Percentiles rank a stretch among this genome's conserved stretches.
These are phyloP conservation scores for Lepidocolaptes lacrymiger DNA, from an alignment of 2,797 vertebrate genomes.

Conservation along the genomic window DNA sequence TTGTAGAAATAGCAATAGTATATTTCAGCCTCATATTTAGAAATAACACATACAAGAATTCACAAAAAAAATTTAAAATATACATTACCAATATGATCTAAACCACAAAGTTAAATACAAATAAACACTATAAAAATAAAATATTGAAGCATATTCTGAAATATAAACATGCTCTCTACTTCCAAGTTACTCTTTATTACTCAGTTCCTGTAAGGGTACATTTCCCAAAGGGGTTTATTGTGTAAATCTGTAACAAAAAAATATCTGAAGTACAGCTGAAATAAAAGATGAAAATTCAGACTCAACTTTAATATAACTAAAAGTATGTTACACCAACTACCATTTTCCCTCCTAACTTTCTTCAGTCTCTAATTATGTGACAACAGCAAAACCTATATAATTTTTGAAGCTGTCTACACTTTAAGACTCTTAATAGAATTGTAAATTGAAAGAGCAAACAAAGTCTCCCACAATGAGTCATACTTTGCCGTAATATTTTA, in stretches of 20 bases:
- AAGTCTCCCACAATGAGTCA: neutral
- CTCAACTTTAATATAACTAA: slow-evolving; percentile 5
- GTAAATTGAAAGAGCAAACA: slow-evolving; percentile 18
- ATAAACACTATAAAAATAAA: slow-evolving; percentile 53
- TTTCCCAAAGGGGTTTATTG: slow-evolving; percentile 54
- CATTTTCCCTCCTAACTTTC: neutral
- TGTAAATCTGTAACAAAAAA: slow-evolving; percentile 39
- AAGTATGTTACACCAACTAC: slow-evolving; percentile 10
- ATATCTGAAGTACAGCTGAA: slow-evolving; percentile 9
- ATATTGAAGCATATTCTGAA: slow-evolving; percentile 43
- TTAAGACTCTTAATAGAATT: slow-evolving; percentile 9
- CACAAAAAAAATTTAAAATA: slow-evolving; percentile 43
- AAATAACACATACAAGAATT: neutral
- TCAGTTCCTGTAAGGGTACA: slow-evolving; percentile 39
- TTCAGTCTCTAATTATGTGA: neutral
- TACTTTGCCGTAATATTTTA: neutral
- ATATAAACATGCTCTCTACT: slow-evolving; percentile 22
- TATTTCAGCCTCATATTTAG: slow-evolving; percentile 1
- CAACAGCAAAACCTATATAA: slow-evolving; percentile 14
- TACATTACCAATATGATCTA: neutral
- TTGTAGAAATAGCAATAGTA: neutral
- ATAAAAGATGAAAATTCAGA: slow-evolving; percentile 20
- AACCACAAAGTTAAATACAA: slow-evolving; percentile 53
- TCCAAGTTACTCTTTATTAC: slow-evolving; percentile 62
- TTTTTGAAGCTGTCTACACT: slow-evolving; percentile 36